Conservation (phyloP, 2,888 invertebrate species). For the Calameuta filiformis region DNA sequence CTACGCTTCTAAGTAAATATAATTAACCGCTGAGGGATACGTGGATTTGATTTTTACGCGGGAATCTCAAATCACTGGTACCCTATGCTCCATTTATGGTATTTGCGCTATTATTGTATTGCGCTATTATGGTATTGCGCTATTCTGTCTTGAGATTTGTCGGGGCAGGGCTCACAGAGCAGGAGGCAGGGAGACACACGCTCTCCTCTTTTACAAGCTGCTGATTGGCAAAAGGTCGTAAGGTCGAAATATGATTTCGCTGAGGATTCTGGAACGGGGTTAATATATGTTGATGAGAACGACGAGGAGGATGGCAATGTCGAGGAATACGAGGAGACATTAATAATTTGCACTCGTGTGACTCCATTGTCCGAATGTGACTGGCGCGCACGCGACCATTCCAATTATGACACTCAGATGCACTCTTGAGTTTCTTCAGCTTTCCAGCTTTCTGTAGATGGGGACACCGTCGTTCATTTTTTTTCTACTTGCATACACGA, state of each 20-base stretch:
- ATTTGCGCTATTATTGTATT: too few relatives aligned
- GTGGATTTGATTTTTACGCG: too few relatives aligned
- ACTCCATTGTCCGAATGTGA: conserved; percentile 56
- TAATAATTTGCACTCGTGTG: conserved; percentile 64
- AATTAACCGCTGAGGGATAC: too few relatives aligned
- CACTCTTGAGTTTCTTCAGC: conserved; percentile 1
- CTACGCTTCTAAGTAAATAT: too few relatives aligned
- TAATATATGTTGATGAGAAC: conserved; percentile 6
- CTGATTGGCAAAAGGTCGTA: background rate
- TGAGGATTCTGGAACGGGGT: background rate
- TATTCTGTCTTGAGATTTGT: too few relatives aligned
- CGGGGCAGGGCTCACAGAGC: too few relatives aligned
- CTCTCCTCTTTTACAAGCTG: background rate
- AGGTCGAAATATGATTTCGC: background rate
- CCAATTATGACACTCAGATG: conserved; percentile 54
- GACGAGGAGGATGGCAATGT: conserved; percentile 43
- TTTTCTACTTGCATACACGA: conserved; percentile 4
- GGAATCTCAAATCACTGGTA: too few relatives aligned
- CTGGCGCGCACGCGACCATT: conserved; percentile 60
- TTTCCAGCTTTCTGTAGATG: conserved; percentile 18
- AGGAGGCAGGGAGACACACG: background rate
- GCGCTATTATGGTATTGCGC: too few relatives aligned
- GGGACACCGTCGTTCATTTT: conserved; percentile 12
- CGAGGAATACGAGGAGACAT: background rate
- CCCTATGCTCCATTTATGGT: too few relatives aligned